phyloP scores from a whole-genome alignment of 2,888 invertebrate genomes.

The Pollenia labialis region DNA sequence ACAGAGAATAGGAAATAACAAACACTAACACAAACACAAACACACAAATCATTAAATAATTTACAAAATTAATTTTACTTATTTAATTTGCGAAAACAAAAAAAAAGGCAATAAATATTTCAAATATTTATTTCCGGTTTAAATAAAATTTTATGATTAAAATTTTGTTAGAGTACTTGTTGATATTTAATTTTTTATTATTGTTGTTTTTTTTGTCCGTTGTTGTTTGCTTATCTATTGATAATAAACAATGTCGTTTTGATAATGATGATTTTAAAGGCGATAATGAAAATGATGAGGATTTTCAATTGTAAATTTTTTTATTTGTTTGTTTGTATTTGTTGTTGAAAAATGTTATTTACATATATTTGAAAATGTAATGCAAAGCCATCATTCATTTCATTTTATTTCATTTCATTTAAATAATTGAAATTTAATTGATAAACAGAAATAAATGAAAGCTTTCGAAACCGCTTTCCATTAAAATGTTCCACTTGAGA shows the following conservation, averaged over 20 bases:
- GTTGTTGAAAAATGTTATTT: conserved; percentile 37
- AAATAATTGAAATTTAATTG: conserved; percentile 71
- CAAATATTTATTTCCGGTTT: conserved; percentile 15
- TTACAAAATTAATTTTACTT: conserved; percentile 18
- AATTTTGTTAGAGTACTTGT: conserved; percentile 1
- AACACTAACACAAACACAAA: background rate
- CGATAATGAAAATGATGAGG: background rate
- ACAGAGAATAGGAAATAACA: background rate
- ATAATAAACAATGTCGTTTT: conserved; percentile 2
- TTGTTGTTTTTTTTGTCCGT: background rate
- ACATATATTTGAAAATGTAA: conserved; percentile 43
- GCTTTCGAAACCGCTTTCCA: conserved; percentile 68
- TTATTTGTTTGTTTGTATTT: conserved; percentile 27
- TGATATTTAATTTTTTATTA: background rate
- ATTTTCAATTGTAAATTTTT: conserved; percentile 18
- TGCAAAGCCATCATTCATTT: conserved; percentile 34
- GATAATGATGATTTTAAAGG: background rate
- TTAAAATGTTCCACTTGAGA: conserved; percentile 76
- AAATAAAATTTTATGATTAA: conserved; percentile 9
- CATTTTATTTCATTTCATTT: conserved; percentile 59
- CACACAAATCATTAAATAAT: conserved; percentile 5
- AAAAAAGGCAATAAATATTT: background rate
- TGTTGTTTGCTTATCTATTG: background rate
- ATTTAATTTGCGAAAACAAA: background rate
- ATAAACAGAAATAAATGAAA: conserved; percentile 63